Conservation (phyloP, 1,140 invertebrate species). For the Marisa cornuarietis region DNA sequence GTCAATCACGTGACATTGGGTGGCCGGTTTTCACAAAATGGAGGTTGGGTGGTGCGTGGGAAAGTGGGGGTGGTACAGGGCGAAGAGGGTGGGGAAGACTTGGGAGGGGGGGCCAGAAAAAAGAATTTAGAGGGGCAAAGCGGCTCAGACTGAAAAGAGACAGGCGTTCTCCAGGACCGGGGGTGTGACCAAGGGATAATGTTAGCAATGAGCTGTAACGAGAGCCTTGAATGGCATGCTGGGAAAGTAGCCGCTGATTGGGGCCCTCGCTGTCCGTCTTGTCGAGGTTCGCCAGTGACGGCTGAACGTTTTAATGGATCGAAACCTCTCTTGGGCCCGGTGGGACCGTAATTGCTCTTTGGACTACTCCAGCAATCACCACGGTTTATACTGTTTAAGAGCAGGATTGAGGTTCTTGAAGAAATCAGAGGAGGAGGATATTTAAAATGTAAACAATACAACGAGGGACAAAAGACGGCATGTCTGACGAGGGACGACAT, state of each 20-base stretch:
- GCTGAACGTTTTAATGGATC: background rate
- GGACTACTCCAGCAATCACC: too few relatives aligned
- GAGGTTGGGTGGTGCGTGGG: constrained; percentile 1
- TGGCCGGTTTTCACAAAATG: background rate
- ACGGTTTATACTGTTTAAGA: too few relatives aligned
- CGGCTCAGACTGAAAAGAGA: background rate
- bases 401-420: too few relatives aligned
- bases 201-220: too few relatives aligned
- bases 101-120: background rate
- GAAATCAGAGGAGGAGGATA: too few relatives aligned
- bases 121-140: background rate
- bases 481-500: too few relatives aligned
- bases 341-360: background rate
- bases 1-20: too few relatives aligned
- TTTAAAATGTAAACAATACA: too few relatives aligned
- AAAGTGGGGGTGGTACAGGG: background rate
- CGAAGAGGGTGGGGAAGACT: background rate
- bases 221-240: background rate
- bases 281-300: background rate
- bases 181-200: too few relatives aligned
- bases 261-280: background rate
- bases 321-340: background rate
- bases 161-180: background rate
- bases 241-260: background rate
- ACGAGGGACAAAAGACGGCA: too few relatives aligned